phyloP scores from a whole-genome alignment of 2,113 vertebrate species.

The Galeopterus variegatus region DNA sequence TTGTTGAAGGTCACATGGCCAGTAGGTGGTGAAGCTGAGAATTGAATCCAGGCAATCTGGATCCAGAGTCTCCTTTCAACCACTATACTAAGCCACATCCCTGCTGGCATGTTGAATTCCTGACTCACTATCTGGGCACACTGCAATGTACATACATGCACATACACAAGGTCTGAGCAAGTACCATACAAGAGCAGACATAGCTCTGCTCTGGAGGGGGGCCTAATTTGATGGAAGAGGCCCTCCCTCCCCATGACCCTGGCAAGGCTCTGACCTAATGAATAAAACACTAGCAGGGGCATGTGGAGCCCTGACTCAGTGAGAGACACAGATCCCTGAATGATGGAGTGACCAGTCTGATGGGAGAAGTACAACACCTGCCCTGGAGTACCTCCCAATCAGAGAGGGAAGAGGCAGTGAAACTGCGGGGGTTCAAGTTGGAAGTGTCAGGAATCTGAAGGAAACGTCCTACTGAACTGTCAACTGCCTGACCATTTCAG shows the following conservation, averaged over 20 bases:
- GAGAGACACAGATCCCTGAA: not conserved
- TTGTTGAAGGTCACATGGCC: not conserved
- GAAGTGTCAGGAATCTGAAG: not conserved
- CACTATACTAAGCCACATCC: no score
- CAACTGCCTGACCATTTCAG: not conserved
- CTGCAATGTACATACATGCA: not conserved
- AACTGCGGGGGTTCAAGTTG: not conserved
- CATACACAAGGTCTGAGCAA: not conserved
- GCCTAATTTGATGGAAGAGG: not conserved
- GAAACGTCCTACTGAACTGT: not conserved
- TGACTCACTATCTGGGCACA: fast-evolving
- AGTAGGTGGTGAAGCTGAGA: not conserved
- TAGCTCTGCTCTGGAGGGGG: not conserved
- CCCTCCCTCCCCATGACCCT: not conserved
- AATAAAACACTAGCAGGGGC: not conserved
- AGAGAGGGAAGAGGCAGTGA: not conserved
- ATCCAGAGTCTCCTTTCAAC: not conserved
- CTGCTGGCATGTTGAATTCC: not conserved
- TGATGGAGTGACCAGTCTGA: not conserved
- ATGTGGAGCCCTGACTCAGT: not conserved
- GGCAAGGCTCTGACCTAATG: not conserved
- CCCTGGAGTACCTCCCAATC: not conserved
- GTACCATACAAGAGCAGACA: not conserved
- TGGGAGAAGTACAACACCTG: not conserved
- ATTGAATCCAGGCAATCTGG: not conserved